A percentile compares a stretch with the other conserved stretches of the same genome.
Evolutionary conservation across 2,797 vertebrate genomes (phyloP).

Genomic region (Psittacula derbiana): DNA sequence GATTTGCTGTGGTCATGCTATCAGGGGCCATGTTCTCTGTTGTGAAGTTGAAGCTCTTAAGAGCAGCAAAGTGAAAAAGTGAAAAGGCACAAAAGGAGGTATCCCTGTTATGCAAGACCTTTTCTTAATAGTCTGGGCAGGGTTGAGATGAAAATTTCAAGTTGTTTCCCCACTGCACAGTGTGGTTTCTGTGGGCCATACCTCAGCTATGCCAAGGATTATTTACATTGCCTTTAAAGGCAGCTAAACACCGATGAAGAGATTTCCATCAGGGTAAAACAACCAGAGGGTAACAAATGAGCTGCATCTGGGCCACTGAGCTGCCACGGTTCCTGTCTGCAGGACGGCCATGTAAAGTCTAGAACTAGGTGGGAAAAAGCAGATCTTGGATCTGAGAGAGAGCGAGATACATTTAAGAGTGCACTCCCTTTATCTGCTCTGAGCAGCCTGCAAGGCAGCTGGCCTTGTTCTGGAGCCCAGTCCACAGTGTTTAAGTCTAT

Average conservation of each 20-base stretch:
- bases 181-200: slow-evolving; percentile 1
- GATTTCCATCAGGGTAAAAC: not conserved
- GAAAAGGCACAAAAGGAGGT: not conserved
- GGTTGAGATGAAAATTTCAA: not conserved
- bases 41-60: not conserved
- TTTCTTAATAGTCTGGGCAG: not conserved
- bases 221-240: not conserved
- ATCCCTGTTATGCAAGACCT: not conserved
- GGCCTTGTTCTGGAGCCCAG: not conserved
- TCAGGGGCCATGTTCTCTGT: not conserved
- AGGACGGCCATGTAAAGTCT: not conserved
- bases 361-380: not conserved
- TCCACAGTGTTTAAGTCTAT: not conserved
- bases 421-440: not conserved
- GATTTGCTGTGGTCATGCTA: not conserved
- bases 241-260: not conserved
- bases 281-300: not conserved
- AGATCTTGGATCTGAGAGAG: not conserved
- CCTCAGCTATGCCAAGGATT: not conserved
- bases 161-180: not conserved
- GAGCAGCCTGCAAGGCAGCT: not conserved
- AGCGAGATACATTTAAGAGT: not conserved
- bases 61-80: not conserved
- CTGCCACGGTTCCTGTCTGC: not conserved
- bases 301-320: not conserved